phyloP scores from a whole-genome alignment of 2,797 vertebrate genomes.

The Sternotherus odoratus region DNA sequence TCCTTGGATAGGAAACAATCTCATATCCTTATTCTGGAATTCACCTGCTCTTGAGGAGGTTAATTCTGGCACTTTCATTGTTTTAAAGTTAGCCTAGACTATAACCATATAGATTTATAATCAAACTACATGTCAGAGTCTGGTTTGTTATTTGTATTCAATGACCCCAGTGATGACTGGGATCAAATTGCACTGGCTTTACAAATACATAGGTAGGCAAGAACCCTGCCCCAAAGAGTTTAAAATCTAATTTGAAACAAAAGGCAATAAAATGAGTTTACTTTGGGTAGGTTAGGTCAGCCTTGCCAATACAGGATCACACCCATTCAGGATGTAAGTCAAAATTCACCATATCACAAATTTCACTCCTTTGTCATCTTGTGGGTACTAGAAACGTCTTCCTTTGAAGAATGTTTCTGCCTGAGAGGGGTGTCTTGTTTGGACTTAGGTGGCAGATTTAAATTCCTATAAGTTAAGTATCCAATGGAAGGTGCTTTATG shows the following conservation, averaged over 20 bases:
- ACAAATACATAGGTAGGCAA: neutral
- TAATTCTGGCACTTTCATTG: slow-evolving; percentile 54
- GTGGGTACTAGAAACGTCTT: neutral
- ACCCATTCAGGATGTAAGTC: neutral
- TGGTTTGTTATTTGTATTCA: slow-evolving; percentile 24
- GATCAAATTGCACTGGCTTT: neutral
- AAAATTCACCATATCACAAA: neutral
- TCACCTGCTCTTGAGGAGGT: slow-evolving; percentile 35
- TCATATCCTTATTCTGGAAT: slow-evolving; percentile 5
- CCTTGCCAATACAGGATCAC: neutral
- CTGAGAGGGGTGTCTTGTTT: neutral
- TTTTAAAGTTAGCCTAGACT: neutral
- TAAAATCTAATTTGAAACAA: neutral
- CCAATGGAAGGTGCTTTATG: neutral
- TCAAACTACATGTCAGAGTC: neutral
- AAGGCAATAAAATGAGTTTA: neutral
- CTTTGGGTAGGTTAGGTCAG: neutral
- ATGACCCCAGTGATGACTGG: neutral
- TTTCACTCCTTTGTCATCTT: accelerated
- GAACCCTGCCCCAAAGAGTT: neutral
- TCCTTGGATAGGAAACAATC: neutral
- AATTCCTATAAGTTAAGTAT: accelerated
- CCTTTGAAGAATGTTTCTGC: neutral
- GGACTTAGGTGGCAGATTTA: neutral
- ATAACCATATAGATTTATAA: neutral